Percentiles rank a stretch among this genome's conserved stretches.
phyloP scores from a whole-genome alignment of 1,140 invertebrate genomes.

The Ganaspis sp. region DNA sequence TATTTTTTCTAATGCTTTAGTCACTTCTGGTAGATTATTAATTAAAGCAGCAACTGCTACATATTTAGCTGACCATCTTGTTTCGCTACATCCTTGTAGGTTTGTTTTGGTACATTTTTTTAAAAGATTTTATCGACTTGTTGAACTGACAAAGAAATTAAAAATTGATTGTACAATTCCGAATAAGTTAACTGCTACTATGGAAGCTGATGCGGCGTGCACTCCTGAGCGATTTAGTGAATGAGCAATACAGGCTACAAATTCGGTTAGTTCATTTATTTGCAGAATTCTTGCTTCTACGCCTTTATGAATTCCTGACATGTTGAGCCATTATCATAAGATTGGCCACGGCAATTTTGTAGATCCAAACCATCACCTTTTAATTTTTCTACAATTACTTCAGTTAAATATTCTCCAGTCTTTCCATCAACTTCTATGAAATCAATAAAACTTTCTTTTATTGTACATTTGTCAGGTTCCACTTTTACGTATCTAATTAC shows the following conservation, averaged over 20 bases:
- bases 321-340: not conserved
- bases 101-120: not conserved
- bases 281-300: not conserved
- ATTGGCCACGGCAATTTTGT: not conserved
- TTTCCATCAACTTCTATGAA: not conserved
- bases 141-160: not conserved
- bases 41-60: constrained; percentile 1
- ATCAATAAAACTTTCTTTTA: not conserved
- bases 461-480: not conserved
- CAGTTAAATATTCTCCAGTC: not conserved
- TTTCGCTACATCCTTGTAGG: not conserved
- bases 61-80: constrained; percentile 1
- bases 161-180: not conserved
- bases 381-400: not conserved
- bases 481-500: not conserved
- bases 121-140: not conserved
- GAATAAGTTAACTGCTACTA: not conserved
- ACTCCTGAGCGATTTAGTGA: not conserved
- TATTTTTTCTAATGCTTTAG: not conserved
- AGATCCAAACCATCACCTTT: not conserved
- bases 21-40: not conserved
- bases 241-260: not conserved
- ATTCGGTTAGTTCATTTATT: not conserved
- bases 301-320: not conserved
- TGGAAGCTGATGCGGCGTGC: not conserved